Conservation (phyloP, 92 coral and sea anemone species). For the Epizoanthus illoricatus region DNA sequence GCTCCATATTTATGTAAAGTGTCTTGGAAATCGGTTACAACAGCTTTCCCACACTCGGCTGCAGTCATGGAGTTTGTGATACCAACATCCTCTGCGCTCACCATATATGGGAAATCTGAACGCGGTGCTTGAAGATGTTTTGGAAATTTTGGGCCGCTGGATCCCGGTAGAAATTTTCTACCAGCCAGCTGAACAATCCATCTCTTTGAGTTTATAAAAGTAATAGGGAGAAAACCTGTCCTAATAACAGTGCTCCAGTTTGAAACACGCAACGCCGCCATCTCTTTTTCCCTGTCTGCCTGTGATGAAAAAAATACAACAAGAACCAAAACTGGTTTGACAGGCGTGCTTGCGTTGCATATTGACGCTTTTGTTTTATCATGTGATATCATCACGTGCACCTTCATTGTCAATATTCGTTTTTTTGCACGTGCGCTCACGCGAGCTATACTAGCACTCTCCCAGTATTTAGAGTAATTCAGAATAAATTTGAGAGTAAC, state of each 20-base stretch:
- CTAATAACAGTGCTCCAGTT: neutral
- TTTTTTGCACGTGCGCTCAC: too few species aligned
- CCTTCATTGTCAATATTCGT: too few species aligned
- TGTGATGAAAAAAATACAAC: neutral
- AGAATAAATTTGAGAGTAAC: too few species aligned
- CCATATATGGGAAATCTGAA: slow-evolving; percentile 69
- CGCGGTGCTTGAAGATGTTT: slow-evolving; percentile 64
- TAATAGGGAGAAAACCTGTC: neutral
- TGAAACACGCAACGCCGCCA: slow-evolving; percentile 8
- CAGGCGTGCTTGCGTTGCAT: too few species aligned
- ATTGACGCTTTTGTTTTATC: too few species aligned
- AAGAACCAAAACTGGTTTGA: neutral
- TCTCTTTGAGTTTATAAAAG: neutral
- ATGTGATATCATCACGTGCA: too few species aligned
- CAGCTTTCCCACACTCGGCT: slow-evolving; percentile 37
- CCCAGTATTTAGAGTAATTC: too few species aligned
- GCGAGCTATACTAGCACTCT: too few species aligned
- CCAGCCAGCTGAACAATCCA: slow-evolving; percentile 51
- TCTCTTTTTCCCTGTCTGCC: neutral
- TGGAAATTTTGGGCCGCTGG: slow-evolving; percentile 71
- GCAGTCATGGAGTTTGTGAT: slow-evolving; percentile 21
- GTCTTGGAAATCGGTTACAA: slow-evolving; percentile 32
- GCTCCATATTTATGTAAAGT: slow-evolving; percentile 68
- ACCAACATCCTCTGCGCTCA: slow-evolving; percentile 53
- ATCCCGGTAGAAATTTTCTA: slow-evolving; percentile 77